Base-by-base conservation (phyloP, 2,888 invertebrate genomes). In the Pocota personata region DNA sequence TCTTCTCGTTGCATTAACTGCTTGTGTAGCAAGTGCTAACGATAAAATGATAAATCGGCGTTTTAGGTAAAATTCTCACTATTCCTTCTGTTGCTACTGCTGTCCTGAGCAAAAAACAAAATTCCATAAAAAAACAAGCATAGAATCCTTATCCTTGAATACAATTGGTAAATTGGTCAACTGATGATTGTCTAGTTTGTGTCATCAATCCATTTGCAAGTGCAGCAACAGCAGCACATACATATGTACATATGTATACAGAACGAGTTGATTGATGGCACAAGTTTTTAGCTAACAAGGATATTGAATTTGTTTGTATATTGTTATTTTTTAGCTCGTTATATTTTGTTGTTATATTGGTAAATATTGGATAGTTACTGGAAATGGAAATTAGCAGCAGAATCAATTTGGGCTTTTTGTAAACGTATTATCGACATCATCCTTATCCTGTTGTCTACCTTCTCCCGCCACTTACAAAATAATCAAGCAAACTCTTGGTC, bases 121-220 rank as follows among this genome's bases (percentile, higher is more conserved):
- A 64, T 6, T n/a, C 14, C 8, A 30, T n/a, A 12, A 24, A 14
- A 43, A 12, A 37, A 75, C 16, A 21, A 43, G 19, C 16, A 35
- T 58, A 43, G 50, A 77, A 32, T 37, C 66, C 57, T 58, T 67
- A 76, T 58, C 67, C 76, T 76, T 77, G 77, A 77, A 76, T 67
- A 76, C 66, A 48, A 66, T 66, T 78, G 52, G 71, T 40, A 78
- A 78, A 78, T 78, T 78, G 77, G 77, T 78, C 69, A 76, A 64
- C 62, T 62, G 69, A 71, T 82, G 64, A 71, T 82, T 82, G 82
- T 82, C 72, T 69, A 72, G 83, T 72, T 83, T 60, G 72, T 80
- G 83, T 79, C 78, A 84, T 87, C 79, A 87, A 84, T 83, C 72
- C 71, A 76, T 86, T 86, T 86, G 76, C 71, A 71, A 78, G 60